Evolutionary conservation across 1,140 invertebrate species (phyloP).

Genomic region (Listronotus oregonensis): DNA sequence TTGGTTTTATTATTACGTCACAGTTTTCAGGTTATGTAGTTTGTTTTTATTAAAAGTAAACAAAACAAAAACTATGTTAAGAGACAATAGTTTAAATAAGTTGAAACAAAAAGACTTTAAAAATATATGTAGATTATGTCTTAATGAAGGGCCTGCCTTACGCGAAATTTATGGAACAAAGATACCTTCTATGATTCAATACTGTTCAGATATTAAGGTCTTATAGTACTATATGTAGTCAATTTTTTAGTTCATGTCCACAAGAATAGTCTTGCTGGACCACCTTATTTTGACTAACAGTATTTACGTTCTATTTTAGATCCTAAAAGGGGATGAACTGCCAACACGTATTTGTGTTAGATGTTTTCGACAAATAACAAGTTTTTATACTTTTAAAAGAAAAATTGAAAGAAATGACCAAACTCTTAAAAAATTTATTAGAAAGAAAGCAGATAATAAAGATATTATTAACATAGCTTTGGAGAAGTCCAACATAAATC

Average conservation of each 20-base stretch:
- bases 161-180: slow-evolving; percentile 39
- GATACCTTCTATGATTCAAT: slow-evolving; percentile 43
- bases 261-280: background rate
- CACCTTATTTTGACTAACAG: too few species aligned
- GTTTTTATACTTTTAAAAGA: slow-evolving; percentile 44
- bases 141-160: slow-evolving; percentile 41
- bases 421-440: background rate
- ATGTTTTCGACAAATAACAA: slow-evolving; percentile 44
- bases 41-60: too few species aligned
- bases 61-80: too few species aligned
- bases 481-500: background rate
- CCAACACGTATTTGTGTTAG: slow-evolving; percentile 38
- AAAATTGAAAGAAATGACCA: slow-evolving; percentile 36
- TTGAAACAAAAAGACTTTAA: slow-evolving; percentile 30
- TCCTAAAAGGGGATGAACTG: slow-evolving; percentile 37
- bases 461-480: background rate
- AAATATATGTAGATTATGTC: slow-evolving; percentile 43
- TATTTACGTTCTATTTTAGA: slow-evolving; percentile 20
- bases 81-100: too few species aligned
- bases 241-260: too few species aligned
- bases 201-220: slow-evolving; percentile 41
- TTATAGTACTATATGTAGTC: background rate
- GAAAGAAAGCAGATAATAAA: too few species aligned
- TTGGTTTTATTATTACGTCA: too few species aligned
- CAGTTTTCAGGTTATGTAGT: too few species aligned